phyloP scores from a whole-genome alignment of 2,113 vertebrate species.

The Anolis carolinensis region DNA sequence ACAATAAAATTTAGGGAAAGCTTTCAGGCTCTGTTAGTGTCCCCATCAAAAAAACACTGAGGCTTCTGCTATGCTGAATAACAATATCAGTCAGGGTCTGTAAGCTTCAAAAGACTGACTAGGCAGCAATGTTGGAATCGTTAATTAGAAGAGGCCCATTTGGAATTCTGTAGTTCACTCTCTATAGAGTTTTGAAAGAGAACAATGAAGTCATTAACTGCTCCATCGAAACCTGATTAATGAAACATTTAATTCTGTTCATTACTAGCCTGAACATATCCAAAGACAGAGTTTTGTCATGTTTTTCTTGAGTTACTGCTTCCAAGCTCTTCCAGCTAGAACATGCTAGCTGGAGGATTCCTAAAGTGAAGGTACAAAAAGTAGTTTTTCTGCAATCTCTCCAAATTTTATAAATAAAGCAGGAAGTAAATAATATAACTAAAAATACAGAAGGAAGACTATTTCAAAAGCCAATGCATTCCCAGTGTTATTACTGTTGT shows the following conservation, averaged over 20 bases:
- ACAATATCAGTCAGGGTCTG: neutral
- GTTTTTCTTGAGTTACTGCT: no score
- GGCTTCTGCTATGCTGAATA: no score
- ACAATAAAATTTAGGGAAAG: neutral
- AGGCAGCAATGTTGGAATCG: neutral
- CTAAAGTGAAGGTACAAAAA: no score
- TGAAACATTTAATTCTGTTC: no score
- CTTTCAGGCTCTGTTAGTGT: neutral
- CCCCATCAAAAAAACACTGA: neutral
- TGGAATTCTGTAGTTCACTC: neutral
- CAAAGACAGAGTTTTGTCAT: no score
- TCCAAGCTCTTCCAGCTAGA: neutral
- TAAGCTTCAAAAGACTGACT: neutral
- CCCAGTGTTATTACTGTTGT: no score
- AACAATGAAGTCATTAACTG: neutral
- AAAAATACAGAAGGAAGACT: neutral
- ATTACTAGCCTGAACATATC: no score
- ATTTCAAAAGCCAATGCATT: neutral
- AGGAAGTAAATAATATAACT: neutral
- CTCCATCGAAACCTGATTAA: no score
- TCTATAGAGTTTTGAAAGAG: neutral
- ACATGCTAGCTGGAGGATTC: neutral
- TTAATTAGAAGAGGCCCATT: neutral
- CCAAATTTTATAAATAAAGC: neutral
- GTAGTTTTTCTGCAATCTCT: no score